Percentiles rank a stretch among this genome's conserved stretches.
Conservation (phyloP, 2,888 invertebrate species). For the Trilocha varians region DNA sequence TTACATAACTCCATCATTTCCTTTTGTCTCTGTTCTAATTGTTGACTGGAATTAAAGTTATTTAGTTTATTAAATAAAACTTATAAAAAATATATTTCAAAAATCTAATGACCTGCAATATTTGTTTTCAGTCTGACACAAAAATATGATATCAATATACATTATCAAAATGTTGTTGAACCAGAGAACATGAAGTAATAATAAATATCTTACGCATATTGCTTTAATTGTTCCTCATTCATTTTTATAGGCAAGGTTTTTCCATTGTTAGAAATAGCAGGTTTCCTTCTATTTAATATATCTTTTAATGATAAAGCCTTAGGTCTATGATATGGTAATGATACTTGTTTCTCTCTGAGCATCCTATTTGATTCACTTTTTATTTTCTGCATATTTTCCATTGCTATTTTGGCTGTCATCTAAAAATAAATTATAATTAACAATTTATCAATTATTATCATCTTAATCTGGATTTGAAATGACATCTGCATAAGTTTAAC, state of each 20-base stretch:
- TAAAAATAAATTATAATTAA: conserved; percentile 22
- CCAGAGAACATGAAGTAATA: conserved; percentile 2
- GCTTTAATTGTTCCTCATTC: conserved; percentile 76
- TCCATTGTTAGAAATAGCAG: conserved; percentile 47
- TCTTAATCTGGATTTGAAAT: background rate
- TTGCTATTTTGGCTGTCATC: conserved; percentile 79
- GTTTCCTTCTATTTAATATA: conserved; percentile 74
- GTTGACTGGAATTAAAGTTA: conserved; percentile 61
- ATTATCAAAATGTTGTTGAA: conserved; percentile 3
- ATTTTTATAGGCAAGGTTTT: conserved; percentile 74
- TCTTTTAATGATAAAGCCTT: conserved; percentile 85
- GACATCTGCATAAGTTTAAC: no score
- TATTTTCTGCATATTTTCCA: conserved; percentile 81
- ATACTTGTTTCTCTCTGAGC: conserved; percentile 81
- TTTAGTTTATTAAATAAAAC: background rate
- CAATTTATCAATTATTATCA: background rate
- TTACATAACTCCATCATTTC: conserved; percentile 84
- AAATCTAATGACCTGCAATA: background rate
- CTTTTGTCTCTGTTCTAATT: conserved; percentile 80
- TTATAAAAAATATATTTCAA: background rate
- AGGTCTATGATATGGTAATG: conserved; percentile 90
- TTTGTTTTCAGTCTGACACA: no score
- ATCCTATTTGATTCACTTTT: conserved; percentile 89
- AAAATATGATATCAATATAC: conserved; percentile 3
- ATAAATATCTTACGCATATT: conserved; percentile 74